Percentiles rank a stretch among this genome's conserved stretches.
Evolutionary conservation across 2,888 invertebrate species (phyloP).

Genomic region (Ceriagrion tenellum): DNA sequence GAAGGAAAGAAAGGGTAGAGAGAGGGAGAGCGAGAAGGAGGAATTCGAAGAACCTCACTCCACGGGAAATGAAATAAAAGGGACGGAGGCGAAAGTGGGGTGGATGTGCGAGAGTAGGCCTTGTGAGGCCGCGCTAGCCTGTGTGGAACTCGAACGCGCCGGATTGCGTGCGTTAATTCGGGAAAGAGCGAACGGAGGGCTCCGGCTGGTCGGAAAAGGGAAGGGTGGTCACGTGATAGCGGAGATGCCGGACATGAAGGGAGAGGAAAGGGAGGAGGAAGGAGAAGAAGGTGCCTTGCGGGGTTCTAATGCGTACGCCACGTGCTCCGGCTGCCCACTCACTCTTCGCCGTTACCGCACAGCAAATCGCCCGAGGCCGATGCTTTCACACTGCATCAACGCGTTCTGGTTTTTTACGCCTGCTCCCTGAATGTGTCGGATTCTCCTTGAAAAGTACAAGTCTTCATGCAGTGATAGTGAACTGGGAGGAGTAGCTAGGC

Average conservation of each 20-base stretch:
- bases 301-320: not conserved
- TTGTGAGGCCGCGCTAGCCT: not conserved
- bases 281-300: not conserved
- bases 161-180: not conserved
- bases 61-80: not conserved
- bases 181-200: not conserved
- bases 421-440: not conserved
- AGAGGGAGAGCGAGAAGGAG: not conserved
- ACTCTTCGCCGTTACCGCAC: not conserved
- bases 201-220: not conserved
- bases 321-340: not conserved
- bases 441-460: not conserved
- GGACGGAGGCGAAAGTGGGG: no score
- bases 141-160: not conserved
- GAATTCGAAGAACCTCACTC: not conserved
- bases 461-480: not conserved
- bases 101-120: no score
- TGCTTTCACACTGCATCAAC: conserved; percentile 37
- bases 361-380: not conserved
- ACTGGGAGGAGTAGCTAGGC: no score
- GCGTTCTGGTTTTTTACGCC: not conserved
- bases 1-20: not conserved
- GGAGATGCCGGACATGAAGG: not conserved
- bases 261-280: not conserved
- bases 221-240: not conserved